These are phyloP conservation scores for Magallana gigas DNA, from an alignment of 1,140 invertebrate species.

Conservation along the genomic window DNA sequence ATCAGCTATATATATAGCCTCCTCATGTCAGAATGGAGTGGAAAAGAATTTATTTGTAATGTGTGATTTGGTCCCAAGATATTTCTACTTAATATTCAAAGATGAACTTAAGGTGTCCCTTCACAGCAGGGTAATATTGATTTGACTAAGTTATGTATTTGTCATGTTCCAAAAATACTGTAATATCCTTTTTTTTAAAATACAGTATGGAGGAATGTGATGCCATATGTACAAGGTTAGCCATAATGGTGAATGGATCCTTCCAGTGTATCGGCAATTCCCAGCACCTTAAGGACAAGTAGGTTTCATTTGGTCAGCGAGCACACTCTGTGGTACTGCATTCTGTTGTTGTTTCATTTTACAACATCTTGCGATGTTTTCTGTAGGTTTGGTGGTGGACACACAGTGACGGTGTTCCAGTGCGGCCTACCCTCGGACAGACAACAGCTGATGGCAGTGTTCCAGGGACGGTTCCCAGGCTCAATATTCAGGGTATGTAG, in stretches of 20 bases:
- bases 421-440: slow-evolving; percentile 58
- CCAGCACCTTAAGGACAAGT: slow-evolving; percentile 80
- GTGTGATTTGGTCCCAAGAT: too few relatives aligned
- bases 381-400: slow-evolving; percentile 87
- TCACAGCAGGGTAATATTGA: background rate
- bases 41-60: too few relatives aligned
- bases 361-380: background rate
- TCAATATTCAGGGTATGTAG: slow-evolving; percentile 79
- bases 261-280: slow-evolving; percentile 80
- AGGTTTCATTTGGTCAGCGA: slow-evolving; percentile 51
- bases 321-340: background rate
- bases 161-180: background rate
- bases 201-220: slow-evolving; percentile 81
- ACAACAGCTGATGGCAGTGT: slow-evolving; percentile 61
- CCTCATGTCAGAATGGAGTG: too few relatives aligned
- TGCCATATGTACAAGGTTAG: slow-evolving; percentile 79
- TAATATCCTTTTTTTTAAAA: slow-evolving; percentile 9
- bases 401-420: slow-evolving; percentile 83
- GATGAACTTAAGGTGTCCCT: background rate
- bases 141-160: background rate
- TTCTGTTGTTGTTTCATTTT: background rate
- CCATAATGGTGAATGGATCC: slow-evolving; percentile 81
- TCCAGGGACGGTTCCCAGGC: slow-evolving; percentile 72
- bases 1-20: too few relatives aligned
- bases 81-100: background rate